Evolutionary conservation across 2,888 invertebrate species (phyloP).

Genomic region (Empis stercorea): DNA sequence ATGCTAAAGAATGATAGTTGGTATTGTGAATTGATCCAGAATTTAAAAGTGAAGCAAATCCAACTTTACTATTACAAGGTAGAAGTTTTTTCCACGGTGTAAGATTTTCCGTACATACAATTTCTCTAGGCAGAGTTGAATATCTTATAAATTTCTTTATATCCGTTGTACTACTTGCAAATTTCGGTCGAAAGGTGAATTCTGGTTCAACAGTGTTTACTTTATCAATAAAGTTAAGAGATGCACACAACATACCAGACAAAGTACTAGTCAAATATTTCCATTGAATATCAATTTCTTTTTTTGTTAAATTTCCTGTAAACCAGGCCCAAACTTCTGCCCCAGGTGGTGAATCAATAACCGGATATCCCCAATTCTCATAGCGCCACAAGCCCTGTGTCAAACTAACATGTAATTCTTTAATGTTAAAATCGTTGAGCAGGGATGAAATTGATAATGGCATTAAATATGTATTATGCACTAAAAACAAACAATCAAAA

Average conservation of each 20-base stretch:
- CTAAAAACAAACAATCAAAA: conserved; percentile 42
- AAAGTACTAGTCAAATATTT: conserved; percentile 75
- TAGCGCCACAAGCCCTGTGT: conserved; percentile 93
- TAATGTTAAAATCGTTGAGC: conserved; percentile 66
- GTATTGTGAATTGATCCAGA: conserved; percentile 86
- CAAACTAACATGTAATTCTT: conserved; percentile 81
- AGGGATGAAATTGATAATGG: conserved; percentile 84
- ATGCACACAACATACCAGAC: conserved; percentile 92
- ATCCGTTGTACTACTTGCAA: conserved; percentile 14
- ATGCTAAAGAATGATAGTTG: conserved; percentile 79
- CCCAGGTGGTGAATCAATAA: conserved; percentile 79
- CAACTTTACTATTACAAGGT: conserved; percentile 85
- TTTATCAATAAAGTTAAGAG: conserved; percentile 82
- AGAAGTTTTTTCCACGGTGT: conserved; percentile 97
- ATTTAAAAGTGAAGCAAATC: conserved; percentile 76
- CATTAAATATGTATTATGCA: conserved; percentile 73
- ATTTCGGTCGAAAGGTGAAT: conserved; percentile 62
- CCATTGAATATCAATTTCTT: conserved; percentile 67
- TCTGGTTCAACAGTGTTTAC: conserved; percentile 74
- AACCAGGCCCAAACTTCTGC: conserved; percentile 95
- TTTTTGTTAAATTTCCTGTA: conserved; percentile 37
- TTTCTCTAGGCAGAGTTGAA: conserved; percentile 87
- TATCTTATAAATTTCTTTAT: conserved; percentile 41
- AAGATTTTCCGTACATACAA: conserved; percentile 96
- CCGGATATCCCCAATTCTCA: conserved; percentile 88